A percentile compares a stretch with the other conserved stretches of the same genome.
Conservation (phyloP, 2,797 vertebrate species). For the Gallinago solitaria region DNA sequence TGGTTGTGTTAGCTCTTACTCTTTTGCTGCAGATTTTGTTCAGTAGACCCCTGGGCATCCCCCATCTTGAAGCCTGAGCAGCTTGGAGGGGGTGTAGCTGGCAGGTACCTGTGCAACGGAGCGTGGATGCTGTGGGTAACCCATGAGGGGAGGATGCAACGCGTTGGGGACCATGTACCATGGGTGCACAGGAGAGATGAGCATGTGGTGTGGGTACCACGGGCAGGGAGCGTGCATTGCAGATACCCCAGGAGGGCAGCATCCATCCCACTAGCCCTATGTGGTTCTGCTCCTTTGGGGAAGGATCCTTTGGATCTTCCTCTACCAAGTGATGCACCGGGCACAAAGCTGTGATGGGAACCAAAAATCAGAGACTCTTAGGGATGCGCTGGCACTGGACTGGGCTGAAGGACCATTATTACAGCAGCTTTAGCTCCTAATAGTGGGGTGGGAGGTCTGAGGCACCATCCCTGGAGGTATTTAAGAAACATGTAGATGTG, state of each 20-base stretch:
- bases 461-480: no score
- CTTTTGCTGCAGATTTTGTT: not conserved
- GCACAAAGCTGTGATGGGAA: not conserved
- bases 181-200: not conserved
- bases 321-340: fast-evolving
- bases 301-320: not conserved
- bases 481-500: no score
- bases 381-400: not conserved
- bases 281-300: not conserved
- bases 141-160: not conserved
- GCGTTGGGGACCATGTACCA: fast-evolving
- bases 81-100: not conserved
- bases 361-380: fast-evolving
- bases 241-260: not conserved
- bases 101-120: not conserved
- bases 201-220: fast-evolving
- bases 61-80: not conserved
- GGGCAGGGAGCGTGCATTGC: fast-evolving
- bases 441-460: no score
- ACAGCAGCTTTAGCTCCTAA: not conserved
- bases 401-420: not conserved
- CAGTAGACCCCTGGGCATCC: not conserved
- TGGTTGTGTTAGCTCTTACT: not conserved
- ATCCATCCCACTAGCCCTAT: fast-evolving
- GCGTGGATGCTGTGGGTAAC: not conserved